Evolutionary conservation across 1,140 invertebrate genomes (phyloP), one percentile per base, ranked within the genome.

Genomic region (Pseudomyrmex flavicornis): DNA sequence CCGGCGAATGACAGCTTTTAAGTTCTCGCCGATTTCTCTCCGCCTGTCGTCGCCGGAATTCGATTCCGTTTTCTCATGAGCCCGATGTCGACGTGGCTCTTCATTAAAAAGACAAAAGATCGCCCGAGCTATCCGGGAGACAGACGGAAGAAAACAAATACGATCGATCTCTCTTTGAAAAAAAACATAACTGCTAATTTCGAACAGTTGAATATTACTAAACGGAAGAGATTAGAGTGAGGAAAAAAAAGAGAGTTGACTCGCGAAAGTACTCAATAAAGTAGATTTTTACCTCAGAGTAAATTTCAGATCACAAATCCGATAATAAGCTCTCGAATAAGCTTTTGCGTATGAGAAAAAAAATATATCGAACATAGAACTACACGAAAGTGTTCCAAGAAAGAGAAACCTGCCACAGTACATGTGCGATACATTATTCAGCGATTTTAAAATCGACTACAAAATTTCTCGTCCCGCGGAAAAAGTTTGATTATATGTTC

Each of bases 1-100:
- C 66, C 54, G 46, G 44, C 66, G 76, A 80, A 72, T 80, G 76
- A 80, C 76, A 80, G 76, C 76, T 80, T 80, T 80, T 80, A 80
- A 80, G 76, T 54, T 70, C 61, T 52, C 66, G 44, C 66, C 66
- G 76, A 80, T 80, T 80, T 59, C 76, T 70, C 66, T 70, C 66
- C 76, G 66, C 22, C 66, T 80, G 76, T 80, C 76, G 76, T 79
- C 75, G 63, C 17, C 54, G 66, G 12, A 70, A 80, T 80, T 72
- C 66, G 76, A 80, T 80, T 80, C 66, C 66, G 35, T 70, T 17
- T 66, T 61, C 15, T 20, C 70, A 72, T 56, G 66, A 80, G 8
- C 26, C 10, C 44, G 66, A 58, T 22, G 15, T 59, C 76, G n/a
- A 80, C 44, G 46, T 80, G 59, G 46, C 54, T 80, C 76, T 80